Evolutionary conservation across 2,113 vertebrate species (phyloP).

Genomic region (Fukomys damarensis): DNA sequence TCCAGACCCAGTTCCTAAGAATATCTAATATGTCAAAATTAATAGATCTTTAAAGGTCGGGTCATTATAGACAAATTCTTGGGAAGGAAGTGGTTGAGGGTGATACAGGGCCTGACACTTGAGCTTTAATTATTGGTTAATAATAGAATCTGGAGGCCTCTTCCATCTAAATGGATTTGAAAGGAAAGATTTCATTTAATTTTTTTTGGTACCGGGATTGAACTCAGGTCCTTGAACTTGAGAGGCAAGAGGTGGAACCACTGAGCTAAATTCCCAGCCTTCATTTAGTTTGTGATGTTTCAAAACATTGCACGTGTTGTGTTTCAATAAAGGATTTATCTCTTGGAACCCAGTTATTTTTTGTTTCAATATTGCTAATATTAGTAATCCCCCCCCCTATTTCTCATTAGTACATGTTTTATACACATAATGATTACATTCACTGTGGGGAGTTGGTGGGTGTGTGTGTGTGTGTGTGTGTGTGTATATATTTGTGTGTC

Average conservation of each 20-base stretch:
- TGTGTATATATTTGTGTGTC: not conserved
- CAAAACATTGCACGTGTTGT: not conserved
- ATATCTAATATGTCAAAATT: not conserved
- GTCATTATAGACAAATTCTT: not conserved
- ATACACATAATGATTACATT: not conserved
- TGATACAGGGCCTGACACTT: not conserved
- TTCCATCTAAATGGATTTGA: not conserved
- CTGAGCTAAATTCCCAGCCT: not conserved
- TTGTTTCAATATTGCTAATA: not conserved
- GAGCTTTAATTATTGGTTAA: conserved; percentile 7
- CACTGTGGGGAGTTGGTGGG: not conserved
- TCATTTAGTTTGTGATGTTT: conserved; percentile 20
- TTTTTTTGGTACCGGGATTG: too few species aligned
- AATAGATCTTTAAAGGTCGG: not conserved
- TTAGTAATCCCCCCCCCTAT: not conserved
- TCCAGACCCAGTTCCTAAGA: not conserved
- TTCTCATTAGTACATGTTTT: not conserved
- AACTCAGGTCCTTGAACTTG: too few species aligned
- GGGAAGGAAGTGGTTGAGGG: not conserved
- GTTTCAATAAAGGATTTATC: not conserved
- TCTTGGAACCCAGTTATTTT: not conserved
- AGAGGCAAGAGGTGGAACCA: too few species aligned
- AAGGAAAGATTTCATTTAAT: conserved; percentile 14
- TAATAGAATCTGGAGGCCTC: not conserved
- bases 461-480: not conserved